Evolutionary conservation across 1,140 invertebrate genomes (phyloP).

Genomic region (Drosophila bipectinata): DNA sequence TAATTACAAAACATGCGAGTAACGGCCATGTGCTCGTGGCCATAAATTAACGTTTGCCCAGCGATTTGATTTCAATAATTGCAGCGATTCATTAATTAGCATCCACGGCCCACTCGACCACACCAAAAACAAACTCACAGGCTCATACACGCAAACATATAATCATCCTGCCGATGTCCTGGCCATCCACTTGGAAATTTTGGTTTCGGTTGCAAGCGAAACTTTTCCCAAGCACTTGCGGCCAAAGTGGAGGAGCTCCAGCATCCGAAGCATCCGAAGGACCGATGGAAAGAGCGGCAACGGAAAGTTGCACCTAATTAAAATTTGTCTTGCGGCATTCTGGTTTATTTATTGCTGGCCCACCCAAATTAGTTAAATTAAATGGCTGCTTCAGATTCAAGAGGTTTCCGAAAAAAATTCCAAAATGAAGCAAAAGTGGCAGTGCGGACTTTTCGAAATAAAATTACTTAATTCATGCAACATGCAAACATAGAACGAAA

Average conservation of each 20-base stretch:
- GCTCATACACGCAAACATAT: slow-evolving; percentile 6
- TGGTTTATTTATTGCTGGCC: slow-evolving; percentile 58
- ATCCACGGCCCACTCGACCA: slow-evolving; percentile 48
- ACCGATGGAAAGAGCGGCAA: slow-evolving; percentile 1
- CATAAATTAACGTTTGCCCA: slow-evolving; percentile 69
- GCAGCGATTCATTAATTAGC: slow-evolving; percentile 78
- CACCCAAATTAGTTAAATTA: slow-evolving; percentile 54
- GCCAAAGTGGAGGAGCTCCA: slow-evolving; percentile 13
- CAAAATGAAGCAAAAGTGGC: not conserved
- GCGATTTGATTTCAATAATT: slow-evolving; percentile 78
- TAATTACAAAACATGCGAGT: slow-evolving; percentile 70
- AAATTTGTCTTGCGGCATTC: slow-evolving; percentile 54
- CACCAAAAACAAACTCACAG: slow-evolving; percentile 12
- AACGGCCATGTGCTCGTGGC: slow-evolving; percentile 44
- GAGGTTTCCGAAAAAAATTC: slow-evolving; percentile 2
- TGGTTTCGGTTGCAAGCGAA: slow-evolving; percentile 36
- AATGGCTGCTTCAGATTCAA: slow-evolving; percentile 41
- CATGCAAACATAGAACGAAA: slow-evolving; percentile 46
- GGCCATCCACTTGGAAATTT: slow-evolving; percentile 54
- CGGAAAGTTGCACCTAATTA: slow-evolving; percentile 52
- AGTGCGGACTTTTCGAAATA: not conserved
- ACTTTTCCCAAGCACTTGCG: slow-evolving; percentile 50
- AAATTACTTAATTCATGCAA: slow-evolving; percentile 28
- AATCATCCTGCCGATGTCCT: slow-evolving; percentile 22
- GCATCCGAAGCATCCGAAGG: not conserved